These are phyloP conservation scores for Agonopterix alstromeriana DNA, from an alignment of 2,888 invertebrate species.

Conservation along the genomic window DNA sequence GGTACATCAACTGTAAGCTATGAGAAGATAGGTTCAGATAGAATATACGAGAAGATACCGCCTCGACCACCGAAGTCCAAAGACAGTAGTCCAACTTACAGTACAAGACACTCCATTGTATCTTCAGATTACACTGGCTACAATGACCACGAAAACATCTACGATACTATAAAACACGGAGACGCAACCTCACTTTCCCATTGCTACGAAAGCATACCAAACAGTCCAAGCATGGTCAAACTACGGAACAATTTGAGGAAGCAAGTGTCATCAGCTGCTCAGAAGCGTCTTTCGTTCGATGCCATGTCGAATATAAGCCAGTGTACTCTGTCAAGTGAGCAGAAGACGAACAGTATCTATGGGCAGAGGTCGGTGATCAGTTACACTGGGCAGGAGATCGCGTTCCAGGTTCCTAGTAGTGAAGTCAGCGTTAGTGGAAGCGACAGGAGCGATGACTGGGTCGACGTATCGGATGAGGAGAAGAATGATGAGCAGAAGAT, in stretches of 20 bases:
- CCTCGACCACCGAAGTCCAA: conserved; percentile 46
- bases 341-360: conserved; percentile 79
- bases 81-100: conserved; percentile 54
- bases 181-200: conserved; percentile 70
- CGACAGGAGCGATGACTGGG: conserved; percentile 81
- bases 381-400: conserved; percentile 68
- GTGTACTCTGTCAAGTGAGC: conserved; percentile 76
- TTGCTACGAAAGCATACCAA: conserved; percentile 78
- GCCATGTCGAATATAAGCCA: conserved; percentile 68
- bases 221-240: conserved; percentile 68
- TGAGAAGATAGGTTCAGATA: conserved; percentile 66
- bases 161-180: conserved; percentile 78
- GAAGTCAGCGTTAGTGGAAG: conserved; percentile 78
- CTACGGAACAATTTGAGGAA: conserved; percentile 54
- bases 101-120: conserved; percentile 54
- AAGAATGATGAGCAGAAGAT: conserved; percentile 68
- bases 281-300: conserved; percentile 64
- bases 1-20: conserved; percentile 63
- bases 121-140: conserved; percentile 58
- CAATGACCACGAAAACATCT: conserved; percentile 77
- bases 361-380: conserved; percentile 70
- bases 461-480: conserved; percentile 79
- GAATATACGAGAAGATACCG: conserved; percentile 69
- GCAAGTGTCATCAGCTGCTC: conserved; percentile 46
- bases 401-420: conserved; percentile 73